Evolutionary conservation across 2,797 vertebrate species (phyloP), one percentile per base, ranked within the genome.

Genomic region (Alectoris magna): DNA sequence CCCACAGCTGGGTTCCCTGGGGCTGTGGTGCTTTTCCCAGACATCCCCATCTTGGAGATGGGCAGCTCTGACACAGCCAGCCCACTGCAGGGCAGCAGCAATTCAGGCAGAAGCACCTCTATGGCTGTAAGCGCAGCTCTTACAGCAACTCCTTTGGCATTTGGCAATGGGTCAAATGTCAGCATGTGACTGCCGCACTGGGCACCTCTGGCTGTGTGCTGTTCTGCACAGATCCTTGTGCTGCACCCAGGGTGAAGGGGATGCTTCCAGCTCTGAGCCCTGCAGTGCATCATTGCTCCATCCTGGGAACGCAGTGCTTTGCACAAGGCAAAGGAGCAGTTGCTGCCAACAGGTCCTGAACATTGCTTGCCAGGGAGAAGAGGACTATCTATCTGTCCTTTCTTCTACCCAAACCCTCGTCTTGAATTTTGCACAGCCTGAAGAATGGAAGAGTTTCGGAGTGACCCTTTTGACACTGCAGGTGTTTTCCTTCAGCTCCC

Each of bases 141-240:
- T 39, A 6, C 38, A 1, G 26, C 10, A 27, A 14, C 22, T 36
- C 9, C 3, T 11, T 41, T 0, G 1, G 29, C 59, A 10, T 23
- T 36, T 5, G 31, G 71, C 48, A 8, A 1, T 2, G 27, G 24
- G 22, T 15, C 9, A 60, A 26, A 56, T 21, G 55, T 1, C 36
- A 12, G 63, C 1, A 19, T 8, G 23, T 5, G 23, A 4, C 19
- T 7, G n/a, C 60, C 31, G 59, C 6, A 10, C 16, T 0, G 18
- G 24, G 8, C 1, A 6, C 22, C 11, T 41, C 59, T 15, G 5
- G 7, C 26, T 36, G 8, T 38, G 53, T 62, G 23, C 51, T 15
- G 1, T 2, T 79, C 64, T 29, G 56, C 4, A 2, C 2, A 9
- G 14, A 13, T 2, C 11, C 56, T 27, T 8, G 1, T 22, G 5